These are phyloP conservation scores for Cantharis nigra DNA, from an alignment of 2,888 invertebrate species.

Conservation along the genomic window DNA sequence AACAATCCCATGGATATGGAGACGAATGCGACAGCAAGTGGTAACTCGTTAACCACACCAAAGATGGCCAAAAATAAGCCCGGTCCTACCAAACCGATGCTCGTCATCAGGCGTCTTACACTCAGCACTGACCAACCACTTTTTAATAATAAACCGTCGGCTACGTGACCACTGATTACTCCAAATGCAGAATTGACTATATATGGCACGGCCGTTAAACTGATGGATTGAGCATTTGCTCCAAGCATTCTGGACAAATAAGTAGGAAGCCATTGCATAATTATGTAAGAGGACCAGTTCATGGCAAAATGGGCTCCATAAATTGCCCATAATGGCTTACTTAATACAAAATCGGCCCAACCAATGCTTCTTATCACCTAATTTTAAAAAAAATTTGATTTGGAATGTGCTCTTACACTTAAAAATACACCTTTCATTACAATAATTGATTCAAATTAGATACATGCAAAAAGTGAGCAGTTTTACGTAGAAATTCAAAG, in stretches of 20 bases:
- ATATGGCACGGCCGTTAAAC: constrained; percentile 75
- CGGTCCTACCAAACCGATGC: constrained; percentile 72
- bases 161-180: constrained; percentile 72
- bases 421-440: too few relatives aligned
- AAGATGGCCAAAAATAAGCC: constrained; percentile 73
- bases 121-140: constrained; percentile 68
- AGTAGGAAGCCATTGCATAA: constrained; percentile 80
- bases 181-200: constrained; percentile 73
- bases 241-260: constrained; percentile 68
- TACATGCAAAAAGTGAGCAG: too few relatives aligned
- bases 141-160: constrained; percentile 62
- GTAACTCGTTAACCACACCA: constrained; percentile 70
- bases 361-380: constrained; percentile 56
- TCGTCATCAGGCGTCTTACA: constrained; percentile 73
- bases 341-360: constrained; percentile 69
- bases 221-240: constrained; percentile 69
- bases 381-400: neutral
- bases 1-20: constrained; percentile 76
- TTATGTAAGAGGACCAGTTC: constrained; percentile 81
- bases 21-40: constrained; percentile 71
- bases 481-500: neutral
- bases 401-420: too few relatives aligned
- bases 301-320: constrained; percentile 78
- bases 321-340: constrained; percentile 74
- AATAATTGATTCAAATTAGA: too few relatives aligned